Conservation (phyloP, 2,113 vertebrate genomes). For the Zingel zingel region DNA sequence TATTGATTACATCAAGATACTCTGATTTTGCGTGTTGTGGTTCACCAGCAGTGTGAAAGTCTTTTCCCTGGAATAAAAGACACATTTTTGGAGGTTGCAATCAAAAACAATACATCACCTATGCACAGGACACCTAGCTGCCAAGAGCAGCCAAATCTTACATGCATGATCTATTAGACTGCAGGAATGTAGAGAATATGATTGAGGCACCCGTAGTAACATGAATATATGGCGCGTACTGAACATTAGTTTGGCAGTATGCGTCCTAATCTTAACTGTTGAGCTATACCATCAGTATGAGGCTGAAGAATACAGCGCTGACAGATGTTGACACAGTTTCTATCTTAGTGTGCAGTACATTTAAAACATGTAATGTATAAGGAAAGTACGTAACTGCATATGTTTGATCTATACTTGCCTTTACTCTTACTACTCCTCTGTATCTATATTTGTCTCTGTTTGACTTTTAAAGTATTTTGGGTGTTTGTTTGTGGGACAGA, state of each 20-base stretch:
- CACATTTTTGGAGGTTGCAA: constrained; percentile 22
- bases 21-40: neutral
- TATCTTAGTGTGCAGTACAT: constrained; percentile 8
- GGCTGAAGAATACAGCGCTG: constrained; percentile 11
- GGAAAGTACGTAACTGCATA: constrained; percentile 24
- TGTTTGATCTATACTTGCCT: constrained; percentile 43
- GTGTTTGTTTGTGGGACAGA: constrained; percentile 9
- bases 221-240: neutral
- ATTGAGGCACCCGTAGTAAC: neutral
- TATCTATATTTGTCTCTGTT: constrained; percentile 46
- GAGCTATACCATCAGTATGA: neutral
- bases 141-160: constrained; percentile 29
- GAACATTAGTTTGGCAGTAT: neutral
- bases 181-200: constrained; percentile 8
- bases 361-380: neutral
- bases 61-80: constrained; percentile 15
- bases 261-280: neutral
- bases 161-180: neutral
- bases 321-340: constrained; percentile 43
- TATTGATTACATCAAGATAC: constrained; percentile 35
- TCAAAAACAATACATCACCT: constrained; percentile 51
- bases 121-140: constrained; percentile 8
- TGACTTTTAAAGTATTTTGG: constrained; percentile 38
- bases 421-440: constrained; percentile 14
- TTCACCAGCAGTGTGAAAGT: constrained; percentile 22